Evolutionary conservation across 2,888 invertebrate species (phyloP), one percentile per base, ranked within the genome.

Genomic region (Muscina levida): DNA sequence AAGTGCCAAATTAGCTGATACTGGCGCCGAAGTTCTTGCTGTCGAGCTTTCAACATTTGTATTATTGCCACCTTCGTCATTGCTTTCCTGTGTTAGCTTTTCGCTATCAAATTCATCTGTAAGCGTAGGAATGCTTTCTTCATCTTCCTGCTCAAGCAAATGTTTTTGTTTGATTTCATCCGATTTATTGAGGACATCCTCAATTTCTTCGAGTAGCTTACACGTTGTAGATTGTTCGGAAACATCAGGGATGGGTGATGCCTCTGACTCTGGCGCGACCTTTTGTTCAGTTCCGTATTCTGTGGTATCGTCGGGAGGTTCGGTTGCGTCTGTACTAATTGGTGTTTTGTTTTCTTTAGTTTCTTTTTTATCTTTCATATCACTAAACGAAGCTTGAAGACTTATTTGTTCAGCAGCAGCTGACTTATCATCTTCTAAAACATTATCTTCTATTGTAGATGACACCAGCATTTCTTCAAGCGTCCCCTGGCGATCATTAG

Each of bases 141-240:
- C 2, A 15, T 22, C 39, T 48, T 72, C 51, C 8, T 66, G 13
- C 22, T 72, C 68, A 37, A 17, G 53, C 8, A 77, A 73, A 37
- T 82, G 74, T 17, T 84, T 83, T 76, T 79, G 70, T 57, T 82
- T 59, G 22, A 84, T 72, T 82, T 84, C 85, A 75, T 84, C 84
- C 0, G 85, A 85, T 77, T 84, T 84, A 72, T 84, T 84, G 8
- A 85, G 78, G 31, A 84, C 83, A 56, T 84, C 82, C 62, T 85
- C 85, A n/a, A 85, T 85, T 81, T 85, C 82, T 66, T 83, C 83
- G 22, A 85, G 78, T 15, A 85, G 70, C 10, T 80, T 79, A 4
- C 51, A 24, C 15, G n/a, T 72, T 3, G 75, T 79, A 44, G 62
- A 26, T n/a, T 71, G 71, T 10, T 31, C 31, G n/a, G n/a, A n/a